Conservation (phyloP, 2,888 invertebrate genomes). For the Idaea biselata region DNA sequence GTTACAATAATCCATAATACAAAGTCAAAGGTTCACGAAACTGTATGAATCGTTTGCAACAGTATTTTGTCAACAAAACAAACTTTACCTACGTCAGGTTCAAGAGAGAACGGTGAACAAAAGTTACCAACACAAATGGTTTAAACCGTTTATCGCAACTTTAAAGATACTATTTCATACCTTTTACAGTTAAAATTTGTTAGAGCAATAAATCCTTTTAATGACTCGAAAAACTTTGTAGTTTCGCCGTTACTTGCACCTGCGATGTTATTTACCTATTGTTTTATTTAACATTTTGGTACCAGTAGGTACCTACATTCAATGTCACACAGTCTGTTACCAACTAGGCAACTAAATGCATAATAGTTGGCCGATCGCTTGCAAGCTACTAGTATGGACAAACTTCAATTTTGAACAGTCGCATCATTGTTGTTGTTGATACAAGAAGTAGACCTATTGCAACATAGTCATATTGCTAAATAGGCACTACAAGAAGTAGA, state of each 20-base stretch:
- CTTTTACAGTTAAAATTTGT: constrained; percentile 23
- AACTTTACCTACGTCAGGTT: background rate
- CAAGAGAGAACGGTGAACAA: background rate
- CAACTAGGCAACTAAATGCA: background rate
- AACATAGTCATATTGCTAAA: no score
- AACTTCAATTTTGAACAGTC: no score
- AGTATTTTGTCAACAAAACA: background rate
- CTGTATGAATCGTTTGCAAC: background rate
- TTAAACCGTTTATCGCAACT: background rate
- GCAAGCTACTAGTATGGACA: no score
- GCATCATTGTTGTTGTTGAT: no score
- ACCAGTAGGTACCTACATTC: background rate
- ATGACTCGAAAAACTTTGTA: constrained; percentile 29
- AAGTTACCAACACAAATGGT: constrained; percentile 7
- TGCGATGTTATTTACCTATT: constrained; percentile 23
- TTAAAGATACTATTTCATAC: constrained; percentile 11
- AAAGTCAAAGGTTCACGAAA: background rate
- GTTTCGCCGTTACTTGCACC: constrained; percentile 26
- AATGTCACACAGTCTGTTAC: background rate
- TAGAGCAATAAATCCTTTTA: constrained; percentile 30
- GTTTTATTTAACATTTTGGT: constrained; percentile 12
- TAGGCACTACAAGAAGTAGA: no score
- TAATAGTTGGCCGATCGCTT: no score
- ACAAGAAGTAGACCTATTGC: no score
- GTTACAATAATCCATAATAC: background rate